These are phyloP conservation scores for Dynastes grantii DNA, from an alignment of 2,888 invertebrate genomes.

Conservation along the genomic window DNA sequence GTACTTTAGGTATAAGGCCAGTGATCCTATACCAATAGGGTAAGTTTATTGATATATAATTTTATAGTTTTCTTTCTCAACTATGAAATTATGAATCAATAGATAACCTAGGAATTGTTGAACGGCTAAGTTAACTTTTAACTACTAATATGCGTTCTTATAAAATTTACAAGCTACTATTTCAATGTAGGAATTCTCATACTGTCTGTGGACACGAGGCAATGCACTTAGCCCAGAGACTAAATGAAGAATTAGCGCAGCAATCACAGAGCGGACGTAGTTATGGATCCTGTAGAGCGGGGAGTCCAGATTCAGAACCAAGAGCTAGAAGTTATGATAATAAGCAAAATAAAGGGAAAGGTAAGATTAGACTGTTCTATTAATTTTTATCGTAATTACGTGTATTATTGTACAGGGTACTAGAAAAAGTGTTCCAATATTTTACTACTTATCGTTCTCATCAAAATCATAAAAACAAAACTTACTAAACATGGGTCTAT, in stretches of 20 bases:
- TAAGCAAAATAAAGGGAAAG: conserved; percentile 71
- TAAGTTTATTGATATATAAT: conserved; percentile 64
- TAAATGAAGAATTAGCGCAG: conserved; percentile 77
- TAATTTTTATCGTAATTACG: not conserved
- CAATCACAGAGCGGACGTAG: conserved; percentile 62
- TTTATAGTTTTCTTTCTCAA: conserved; percentile 23
- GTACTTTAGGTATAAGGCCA: conserved; percentile 72
- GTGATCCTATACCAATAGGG: conserved; percentile 86
- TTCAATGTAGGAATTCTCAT: conserved; percentile 74
- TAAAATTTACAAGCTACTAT: too few species aligned
- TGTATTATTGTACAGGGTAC: too few species aligned
- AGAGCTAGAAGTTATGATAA: conserved; percentile 81
- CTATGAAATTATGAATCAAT: conserved; percentile 36
- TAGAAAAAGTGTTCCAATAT: too few species aligned
- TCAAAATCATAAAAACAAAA: too few species aligned
- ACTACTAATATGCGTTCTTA: too few species aligned
- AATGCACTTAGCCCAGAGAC: conserved; percentile 81
- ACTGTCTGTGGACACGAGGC: conserved; percentile 89
- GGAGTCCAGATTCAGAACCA: conserved; percentile 75
- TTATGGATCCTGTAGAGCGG: conserved; percentile 67
- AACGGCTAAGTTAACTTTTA: conserved; percentile 2
- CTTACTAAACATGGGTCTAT: too few species aligned
- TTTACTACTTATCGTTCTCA: too few species aligned
- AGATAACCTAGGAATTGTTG: conserved; percentile 11
- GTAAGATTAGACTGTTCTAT: conserved; percentile 59